Evolutionary conservation across 1,140 invertebrate species (phyloP), one percentile per base, ranked within the genome.

Genomic region (Gonatopus flavifemur): DNA sequence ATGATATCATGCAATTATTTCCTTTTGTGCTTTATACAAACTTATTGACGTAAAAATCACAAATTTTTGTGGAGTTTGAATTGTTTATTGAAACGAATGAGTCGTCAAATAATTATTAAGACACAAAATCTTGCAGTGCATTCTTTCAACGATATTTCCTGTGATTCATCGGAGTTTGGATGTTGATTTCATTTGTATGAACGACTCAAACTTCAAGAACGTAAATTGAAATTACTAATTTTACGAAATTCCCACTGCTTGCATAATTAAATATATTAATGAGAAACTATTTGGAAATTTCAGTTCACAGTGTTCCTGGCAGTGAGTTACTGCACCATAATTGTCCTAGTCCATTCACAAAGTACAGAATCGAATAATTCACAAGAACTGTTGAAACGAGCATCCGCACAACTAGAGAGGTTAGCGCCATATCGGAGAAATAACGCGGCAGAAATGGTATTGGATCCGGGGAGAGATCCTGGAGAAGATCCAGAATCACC

Each of bases 341-440:
- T 66, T 40, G 40, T 52, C 28, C 30, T 61, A 52, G 53, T 49
- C 41, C 33, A 18, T 7, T 36, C 52, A 2, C 35, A 58, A 35
- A 53, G 50, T 12, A 40, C 40, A 9, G 53, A 64, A 12, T 22
- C 24, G 3, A 31, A 19, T 3, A 13, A 42, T 44, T n/a, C n/a
- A n/a, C 55, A 64, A 24, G 50, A 56, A 20, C 36, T 70, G 8
- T 32, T 46, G 3, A 59, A 53, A 16, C 62, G 58, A 9, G 73
- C 73, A 3, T 70, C 70, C 2, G 63, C 63, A 3, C 74, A 77
- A 40, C 55, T 78, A 35, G 64, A 75, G 4, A 69, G 72, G 40
- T 53, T 78, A n/a, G 51, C 62, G 3, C 44, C 57, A 2, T 76
- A 73, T 45, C 59, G 68, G n/a, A 64, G 60, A 33, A 37, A 42